phyloP scores from a whole-genome alignment of 2,113 vertebrate genomes.

The Alexandromys fortis region DNA sequence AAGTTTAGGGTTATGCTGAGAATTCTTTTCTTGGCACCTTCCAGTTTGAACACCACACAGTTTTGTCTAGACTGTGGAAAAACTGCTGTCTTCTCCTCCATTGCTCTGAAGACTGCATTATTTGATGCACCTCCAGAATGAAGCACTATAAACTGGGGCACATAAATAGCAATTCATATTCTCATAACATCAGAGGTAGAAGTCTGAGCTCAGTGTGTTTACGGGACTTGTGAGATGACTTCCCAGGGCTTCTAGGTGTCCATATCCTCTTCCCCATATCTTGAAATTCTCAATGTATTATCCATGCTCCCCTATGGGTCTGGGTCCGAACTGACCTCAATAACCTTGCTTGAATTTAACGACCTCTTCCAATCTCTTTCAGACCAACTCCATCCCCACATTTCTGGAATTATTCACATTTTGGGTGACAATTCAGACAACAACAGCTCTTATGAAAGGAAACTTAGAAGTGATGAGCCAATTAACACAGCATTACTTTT shows the following conservation, averaged over 20 bases:
- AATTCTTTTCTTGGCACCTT: background rate
- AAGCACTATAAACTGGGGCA: background rate
- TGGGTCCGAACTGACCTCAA: background rate
- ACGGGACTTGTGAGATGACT: background rate
- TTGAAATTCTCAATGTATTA: background rate
- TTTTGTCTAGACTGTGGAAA: background rate
- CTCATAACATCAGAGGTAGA: background rate
- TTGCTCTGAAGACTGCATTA: background rate
- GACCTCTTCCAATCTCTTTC: background rate
- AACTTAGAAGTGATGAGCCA: constrained; percentile 1
- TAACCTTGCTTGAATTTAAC: constrained; percentile 36
- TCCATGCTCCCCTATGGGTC: background rate
- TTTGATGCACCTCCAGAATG: background rate
- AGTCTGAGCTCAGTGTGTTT: background rate
- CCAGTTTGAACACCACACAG: background rate
- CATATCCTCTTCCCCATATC: background rate
- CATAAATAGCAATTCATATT: constrained; percentile 28
- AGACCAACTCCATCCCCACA: background rate
- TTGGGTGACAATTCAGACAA: constrained; percentile 8
- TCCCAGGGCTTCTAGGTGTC: background rate
- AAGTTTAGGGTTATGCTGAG: background rate
- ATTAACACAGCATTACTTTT: background rate
- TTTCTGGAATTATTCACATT: background rate
- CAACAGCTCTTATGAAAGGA: background rate
- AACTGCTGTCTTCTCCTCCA: background rate